Base-by-base conservation (phyloP, 2,888 invertebrate genomes). In the Stictocephala bisonia region DNA sequence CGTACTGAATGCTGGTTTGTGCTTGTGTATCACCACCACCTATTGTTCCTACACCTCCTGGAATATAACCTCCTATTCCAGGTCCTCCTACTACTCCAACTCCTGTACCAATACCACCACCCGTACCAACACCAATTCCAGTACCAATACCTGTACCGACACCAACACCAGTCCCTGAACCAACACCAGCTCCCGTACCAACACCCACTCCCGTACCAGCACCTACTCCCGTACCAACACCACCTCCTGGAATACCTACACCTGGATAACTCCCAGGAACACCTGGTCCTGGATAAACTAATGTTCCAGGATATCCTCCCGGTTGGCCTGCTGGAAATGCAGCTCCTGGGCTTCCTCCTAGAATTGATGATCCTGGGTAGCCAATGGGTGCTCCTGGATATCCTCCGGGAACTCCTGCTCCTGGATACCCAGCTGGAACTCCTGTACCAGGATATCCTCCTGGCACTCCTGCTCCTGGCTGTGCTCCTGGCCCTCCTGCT, bases 11-110 rank as follows among this genome's bases (percentile, higher is more conserved):
- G 50, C 77, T 80, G 18, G 78, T 80, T 67, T 80, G 75, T 24
- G 79, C 79, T 74, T 81, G 81, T 11, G 80, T 77, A 67, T 80
- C 80, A 35, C 78, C 80, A 3, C 69, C 76, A 26, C 67, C 77
- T 27, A 56, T 70, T 22, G 73, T 77, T 6, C 76, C 71, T n/a
- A 72, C 77, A 0, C 69, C 71, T 15, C 71, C 73, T 26, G 73
- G 51, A 58, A 26, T 18, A 53, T 50, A 31, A 24, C 22, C 51
- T 48, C 15, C 41, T 24, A 29, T 20, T 18, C 50, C 56, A n/a
- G 51, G 71, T 0, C 73, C 67, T 7, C 66, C 41, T 15, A 18
- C 56, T 18, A 24, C 44, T 20, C 50, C 68, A 41, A 74, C 76
- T 15, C 74, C 77, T n/a, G 76, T 75, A 35, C 76, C 75, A 26